Evolutionary conservation across 2,888 invertebrate species (phyloP).

Genomic region (Dasypogon diadema): DNA sequence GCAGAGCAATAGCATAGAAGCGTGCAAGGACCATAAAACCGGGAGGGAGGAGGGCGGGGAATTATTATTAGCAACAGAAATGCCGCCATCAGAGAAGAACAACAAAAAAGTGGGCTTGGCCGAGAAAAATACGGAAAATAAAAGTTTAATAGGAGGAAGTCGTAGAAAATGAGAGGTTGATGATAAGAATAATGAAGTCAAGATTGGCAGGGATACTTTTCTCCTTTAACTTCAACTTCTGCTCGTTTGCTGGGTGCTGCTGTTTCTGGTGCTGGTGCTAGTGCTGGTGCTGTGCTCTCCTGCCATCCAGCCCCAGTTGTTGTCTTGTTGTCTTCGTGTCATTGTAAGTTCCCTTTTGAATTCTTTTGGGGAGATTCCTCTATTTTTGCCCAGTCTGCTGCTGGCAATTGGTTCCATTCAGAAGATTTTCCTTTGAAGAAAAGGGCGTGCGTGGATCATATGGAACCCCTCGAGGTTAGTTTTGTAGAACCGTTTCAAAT

Average conservation of each 20-base stretch:
- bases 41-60: not conserved
- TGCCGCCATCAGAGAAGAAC: not conserved
- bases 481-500: no score
- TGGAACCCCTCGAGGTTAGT: no score
- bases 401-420: not conserved
- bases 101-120: not conserved
- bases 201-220: constrained; percentile 1
- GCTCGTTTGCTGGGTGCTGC: not conserved
- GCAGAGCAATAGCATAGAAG: not conserved
- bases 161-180: constrained; percentile 9
- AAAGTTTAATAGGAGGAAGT: constrained; percentile 18
- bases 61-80: constrained; percentile 10
- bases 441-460: no score
- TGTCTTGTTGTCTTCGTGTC: not conserved
- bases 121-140: constrained; percentile 11
- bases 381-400: not conserved
- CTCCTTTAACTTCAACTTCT: not conserved
- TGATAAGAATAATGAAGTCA: constrained; percentile 16
- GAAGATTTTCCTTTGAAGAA: no score
- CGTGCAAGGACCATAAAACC: not conserved
- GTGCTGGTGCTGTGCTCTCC: no score
- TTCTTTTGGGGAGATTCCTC: not conserved
- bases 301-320: no score
- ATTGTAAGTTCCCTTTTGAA: not conserved
- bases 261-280: not conserved